Evolutionary conservation across 2,888 invertebrate species (phyloP).

Genomic region (Phoronis australis): DNA sequence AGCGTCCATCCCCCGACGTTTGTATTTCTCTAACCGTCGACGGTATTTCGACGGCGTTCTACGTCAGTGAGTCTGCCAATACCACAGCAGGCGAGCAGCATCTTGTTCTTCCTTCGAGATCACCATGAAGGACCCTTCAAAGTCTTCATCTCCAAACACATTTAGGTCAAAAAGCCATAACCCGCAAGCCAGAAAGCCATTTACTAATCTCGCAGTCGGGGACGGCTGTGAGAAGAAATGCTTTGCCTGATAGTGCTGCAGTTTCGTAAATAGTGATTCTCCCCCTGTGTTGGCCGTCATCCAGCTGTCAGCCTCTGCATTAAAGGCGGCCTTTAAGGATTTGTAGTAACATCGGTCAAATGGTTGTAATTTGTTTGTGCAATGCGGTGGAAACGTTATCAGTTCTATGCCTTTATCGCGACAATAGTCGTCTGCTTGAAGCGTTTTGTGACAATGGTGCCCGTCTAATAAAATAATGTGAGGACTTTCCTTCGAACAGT

Average conservation of each 20-base stretch:
- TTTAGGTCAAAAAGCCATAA: constrained; percentile 6
- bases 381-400: constrained; percentile 42
- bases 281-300: constrained; percentile 17
- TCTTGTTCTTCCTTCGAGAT: no score
- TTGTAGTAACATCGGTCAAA: constrained; percentile 23
- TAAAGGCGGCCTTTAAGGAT: constrained; percentile 20
- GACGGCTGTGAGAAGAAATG: constrained; percentile 16
- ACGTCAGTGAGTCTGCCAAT: no score
- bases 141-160: constrained; percentile 15
- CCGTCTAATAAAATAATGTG: constrained; percentile 44
- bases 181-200: constrained; percentile 12
- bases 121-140: constrained; percentile 10
- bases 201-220: constrained; percentile 12
- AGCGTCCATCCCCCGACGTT: neutral
- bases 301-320: constrained; percentile 16
- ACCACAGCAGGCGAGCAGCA: no score
- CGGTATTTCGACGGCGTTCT: no score
- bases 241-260: constrained; percentile 16
- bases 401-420: constrained; percentile 38
- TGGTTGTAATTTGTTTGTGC: constrained; percentile 36
- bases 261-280: constrained; percentile 16
- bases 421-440: constrained; percentile 31
- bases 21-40: no score
- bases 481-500: constrained; percentile 23
- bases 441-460: constrained; percentile 33